Base-by-base conservation (phyloP, 2,888 invertebrate genomes). In the Troglohyphantes excavatus region DNA sequence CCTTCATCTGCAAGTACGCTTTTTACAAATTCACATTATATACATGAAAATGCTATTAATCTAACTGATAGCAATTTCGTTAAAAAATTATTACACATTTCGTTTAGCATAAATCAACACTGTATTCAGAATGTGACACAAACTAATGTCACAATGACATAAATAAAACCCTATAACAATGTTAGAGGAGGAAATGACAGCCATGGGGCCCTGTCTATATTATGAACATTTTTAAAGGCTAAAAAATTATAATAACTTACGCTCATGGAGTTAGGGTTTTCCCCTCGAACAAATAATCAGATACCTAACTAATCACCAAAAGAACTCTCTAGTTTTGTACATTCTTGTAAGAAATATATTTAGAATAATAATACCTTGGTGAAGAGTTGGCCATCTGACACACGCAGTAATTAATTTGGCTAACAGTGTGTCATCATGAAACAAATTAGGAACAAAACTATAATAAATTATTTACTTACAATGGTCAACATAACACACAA, bases 21-120 rank as follows among this genome's bases (percentile, higher is more conserved):
- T 88, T 82, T 75, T 82, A 88, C 88, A 88, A 88, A 88, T 88
- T 88, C 88, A 88, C 88, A 88, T 21, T 88, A 88, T 88, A 27
- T 88, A 88, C 88, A 88, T 82, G 75, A 76, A 82, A 82, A 73
- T 88, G 88, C 88, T 82, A 88, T 76, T 76, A 72, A 68, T 68
- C 27, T 68, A 76, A 82, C 61, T 82, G 39, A 83, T 83, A 83
- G 83, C 83, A 73, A 73, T 83, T 83, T 73, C 72, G 17, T 61
- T 72, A 43, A 59, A 82, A 59, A 83, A 73, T 61, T 70, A 61
- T 82, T 63, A 65, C 73, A 83, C 73, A 73, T 72, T 63, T 73
- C 72, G 72, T 83, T 72, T 26, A 83, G 73, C 63, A 73, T 73
- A 83, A 83, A 39, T 83, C 63, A 63, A 83, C 83, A 82, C 81